Percentiles rank a stretch among this genome's conserved stretches.
phyloP scores from a whole-genome alignment of 2,113 vertebrate genomes.

The Bucco capensis region DNA sequence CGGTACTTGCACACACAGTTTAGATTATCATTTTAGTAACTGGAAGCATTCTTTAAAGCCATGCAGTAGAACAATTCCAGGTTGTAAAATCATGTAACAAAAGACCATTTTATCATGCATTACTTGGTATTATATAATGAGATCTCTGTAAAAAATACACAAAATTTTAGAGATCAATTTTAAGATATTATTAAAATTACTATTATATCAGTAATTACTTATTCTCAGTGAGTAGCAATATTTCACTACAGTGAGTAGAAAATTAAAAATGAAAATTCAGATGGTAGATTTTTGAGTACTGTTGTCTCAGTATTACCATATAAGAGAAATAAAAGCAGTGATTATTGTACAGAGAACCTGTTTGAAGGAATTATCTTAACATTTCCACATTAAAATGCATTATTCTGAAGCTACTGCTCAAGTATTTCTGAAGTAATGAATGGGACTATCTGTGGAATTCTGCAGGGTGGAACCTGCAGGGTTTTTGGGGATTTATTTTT shows the following conservation, averaged over 20 bases:
- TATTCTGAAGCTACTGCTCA: not conserved
- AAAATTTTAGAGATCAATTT: not conserved
- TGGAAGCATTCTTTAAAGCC: not conserved
- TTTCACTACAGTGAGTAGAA: not conserved
- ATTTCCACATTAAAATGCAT: slow-evolving; percentile 2
- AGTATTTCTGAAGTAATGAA: not conserved
- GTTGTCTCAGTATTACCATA: not conserved
- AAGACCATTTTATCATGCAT: not conserved
- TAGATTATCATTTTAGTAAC: not conserved
- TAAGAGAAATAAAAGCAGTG: not conserved
- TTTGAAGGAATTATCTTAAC: not conserved
- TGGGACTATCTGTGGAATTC: not conserved
- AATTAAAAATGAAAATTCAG: not conserved
- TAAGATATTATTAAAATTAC: not conserved
- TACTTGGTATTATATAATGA: not conserved
- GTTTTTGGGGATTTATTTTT: not conserved
- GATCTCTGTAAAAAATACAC: not conserved
- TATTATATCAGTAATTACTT: not conserved
- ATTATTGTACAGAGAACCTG: not conserved
- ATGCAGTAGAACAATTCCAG: not conserved
- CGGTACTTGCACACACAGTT: not conserved
- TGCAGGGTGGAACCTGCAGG: not conserved
- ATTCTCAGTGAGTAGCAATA: not conserved
- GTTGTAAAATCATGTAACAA: not conserved
- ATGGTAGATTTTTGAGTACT: not conserved